These are phyloP conservation scores for Tolmerus cingulatus DNA, from an alignment of 2,888 invertebrate species.

Conservation along the genomic window DNA sequence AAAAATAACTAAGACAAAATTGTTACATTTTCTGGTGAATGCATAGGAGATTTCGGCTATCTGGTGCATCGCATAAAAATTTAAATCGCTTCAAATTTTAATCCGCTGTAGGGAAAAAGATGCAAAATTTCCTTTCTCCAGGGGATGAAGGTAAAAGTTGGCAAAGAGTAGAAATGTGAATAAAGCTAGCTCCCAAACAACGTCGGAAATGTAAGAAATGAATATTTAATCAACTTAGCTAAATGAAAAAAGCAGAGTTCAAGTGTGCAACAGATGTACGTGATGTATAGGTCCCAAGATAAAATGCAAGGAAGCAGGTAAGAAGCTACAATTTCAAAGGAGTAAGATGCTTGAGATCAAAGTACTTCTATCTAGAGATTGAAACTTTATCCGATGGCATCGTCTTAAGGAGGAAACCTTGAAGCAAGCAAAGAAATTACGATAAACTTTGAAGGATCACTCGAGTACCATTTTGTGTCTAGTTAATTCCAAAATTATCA, in stretches of 20 bases:
- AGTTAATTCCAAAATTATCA: background rate
- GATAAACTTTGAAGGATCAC: background rate
- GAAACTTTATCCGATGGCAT: background rate
- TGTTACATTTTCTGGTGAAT: background rate
- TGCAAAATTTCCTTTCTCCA: background rate
- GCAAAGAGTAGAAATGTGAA: background rate
- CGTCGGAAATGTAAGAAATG: background rate
- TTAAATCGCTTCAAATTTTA: background rate
- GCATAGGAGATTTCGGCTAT: background rate
- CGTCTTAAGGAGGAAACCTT: background rate
- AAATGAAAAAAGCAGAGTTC: background rate
- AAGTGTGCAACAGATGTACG: background rate
- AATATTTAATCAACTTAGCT: background rate
- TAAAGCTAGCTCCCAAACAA: background rate
- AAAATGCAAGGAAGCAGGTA: background rate
- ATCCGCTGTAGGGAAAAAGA: background rate
- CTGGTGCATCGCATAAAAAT: background rate
- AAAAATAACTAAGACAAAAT: background rate
- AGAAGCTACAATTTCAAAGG: background rate
- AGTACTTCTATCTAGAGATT: background rate
- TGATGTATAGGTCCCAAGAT: background rate
- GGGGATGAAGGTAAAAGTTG: background rate
- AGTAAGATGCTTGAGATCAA: background rate
- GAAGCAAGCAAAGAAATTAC: background rate
- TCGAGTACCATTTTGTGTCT: background rate